A percentile compares a stretch with the other conserved stretches of the same genome.
These are phyloP conservation scores for Crocodylus rhombifer DNA, from an alignment of 2,797 vertebrate species.

Conservation along the genomic window DNA sequence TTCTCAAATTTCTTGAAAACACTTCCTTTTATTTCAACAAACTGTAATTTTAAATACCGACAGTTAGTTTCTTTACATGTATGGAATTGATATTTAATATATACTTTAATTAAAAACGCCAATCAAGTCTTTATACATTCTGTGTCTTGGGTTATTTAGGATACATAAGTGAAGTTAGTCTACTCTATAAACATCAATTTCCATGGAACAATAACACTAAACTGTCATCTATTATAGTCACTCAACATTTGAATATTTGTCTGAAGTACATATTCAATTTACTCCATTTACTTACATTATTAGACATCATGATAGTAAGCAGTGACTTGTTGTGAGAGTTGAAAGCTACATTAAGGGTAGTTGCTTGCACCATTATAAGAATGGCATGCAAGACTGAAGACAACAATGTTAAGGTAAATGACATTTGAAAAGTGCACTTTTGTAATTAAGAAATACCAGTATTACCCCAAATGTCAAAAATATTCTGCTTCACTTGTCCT, in stretches of 20 bases:
- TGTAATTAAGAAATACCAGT: background rate
- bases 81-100: background rate
- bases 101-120: background rate
- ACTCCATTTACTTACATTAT: conserved; percentile 89
- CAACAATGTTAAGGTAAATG: conserved; percentile 66
- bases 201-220: background rate
- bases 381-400: conserved; percentile 93
- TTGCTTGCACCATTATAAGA: conserved; percentile 98
- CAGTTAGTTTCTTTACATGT: conserved; percentile 24
- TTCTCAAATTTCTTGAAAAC: conserved; percentile 99
- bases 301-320: conserved; percentile 99
- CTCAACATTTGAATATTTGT: background rate
- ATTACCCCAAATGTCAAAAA: background rate
- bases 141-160: background rate
- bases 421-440: background rate
- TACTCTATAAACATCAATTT: background rate
- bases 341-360: conserved; percentile 97
- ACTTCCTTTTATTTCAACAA: conserved; percentile 99
- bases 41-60: conserved; percentile 84
- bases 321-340: conserved; percentile 99
- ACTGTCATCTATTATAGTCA: background rate
- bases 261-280: background rate
- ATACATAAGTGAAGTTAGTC: background rate
- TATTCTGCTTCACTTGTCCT: background rate
- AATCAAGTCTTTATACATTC: background rate